These are phyloP conservation scores for Bubo scandiacus DNA, from an alignment of 2,113 vertebrate species.

Conservation along the genomic window DNA sequence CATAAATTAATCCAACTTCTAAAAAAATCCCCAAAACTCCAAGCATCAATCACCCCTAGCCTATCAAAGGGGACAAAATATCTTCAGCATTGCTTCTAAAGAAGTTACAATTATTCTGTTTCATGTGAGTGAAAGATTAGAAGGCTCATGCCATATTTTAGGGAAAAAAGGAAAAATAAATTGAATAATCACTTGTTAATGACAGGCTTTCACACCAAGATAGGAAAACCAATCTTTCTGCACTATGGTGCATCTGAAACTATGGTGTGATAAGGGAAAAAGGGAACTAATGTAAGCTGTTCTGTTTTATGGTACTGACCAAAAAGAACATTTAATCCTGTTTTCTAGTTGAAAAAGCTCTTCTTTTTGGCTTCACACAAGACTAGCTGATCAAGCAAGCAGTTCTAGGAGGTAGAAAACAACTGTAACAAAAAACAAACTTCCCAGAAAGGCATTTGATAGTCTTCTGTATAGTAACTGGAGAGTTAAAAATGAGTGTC, in stretches of 20 bases:
- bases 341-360: neutral
- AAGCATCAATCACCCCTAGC: neutral
- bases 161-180: neutral
- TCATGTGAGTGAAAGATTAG: slow-evolving; percentile 2
- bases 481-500: neutral
- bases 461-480: neutral
- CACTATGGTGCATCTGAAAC: neutral
- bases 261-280: neutral
- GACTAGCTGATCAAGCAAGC: neutral
- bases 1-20: neutral
- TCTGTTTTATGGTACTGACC: neutral
- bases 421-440: neutral
- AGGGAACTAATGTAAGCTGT: neutral
- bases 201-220: neutral
- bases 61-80: neutral
- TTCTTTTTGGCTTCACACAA: neutral
- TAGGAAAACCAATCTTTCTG: neutral
- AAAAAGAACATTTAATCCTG: neutral
- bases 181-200: slow-evolving; percentile 24
- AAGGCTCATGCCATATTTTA: neutral
- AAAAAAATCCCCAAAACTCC: neutral
- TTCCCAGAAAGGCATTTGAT: neutral
- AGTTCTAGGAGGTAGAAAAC: neutral
- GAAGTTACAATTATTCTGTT: slow-evolving; percentile 8
- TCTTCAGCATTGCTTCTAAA: neutral